Evolutionary conservation across 2,797 vertebrate species (phyloP), one percentile per base, ranked within the genome.

Genomic region (Lepus oiostolus): DNA sequence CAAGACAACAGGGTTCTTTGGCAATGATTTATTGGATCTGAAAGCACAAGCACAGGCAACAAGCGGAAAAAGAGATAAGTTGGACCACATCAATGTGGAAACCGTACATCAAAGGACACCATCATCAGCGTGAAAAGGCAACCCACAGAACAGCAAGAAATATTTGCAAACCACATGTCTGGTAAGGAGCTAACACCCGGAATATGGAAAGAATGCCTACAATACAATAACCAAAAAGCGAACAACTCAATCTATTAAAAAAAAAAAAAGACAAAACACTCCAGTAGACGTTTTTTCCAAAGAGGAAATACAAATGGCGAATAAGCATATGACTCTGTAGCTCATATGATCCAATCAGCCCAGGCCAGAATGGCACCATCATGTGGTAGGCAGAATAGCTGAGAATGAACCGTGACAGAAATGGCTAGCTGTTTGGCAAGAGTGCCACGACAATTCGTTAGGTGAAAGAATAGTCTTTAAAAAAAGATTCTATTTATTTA

Each of bases 1-100:
- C 76, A 89, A 81, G 85, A 71, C 72, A 84, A 42, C 30, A 58
- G 5, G 82, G 63, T 38, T 90, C 74, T 79, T 62, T 21, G 75
- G 54, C 7, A 71, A 76, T 67, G 63, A 85, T 85, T 71, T 88
- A 85, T 90, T 88, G 38, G n/a, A 9, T 87, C 47, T 50, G 68
- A 82, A n/a, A 76, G 35, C 35, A 67, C 84, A 84, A 28, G 21
- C 30, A 80, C 14, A 96, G 47, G 28, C 35, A 91, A 86, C 17
- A 22, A 89, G 67, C 76, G n/a, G 50, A 83, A 88, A 86, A 86
- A 32, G n/a, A 75, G 42, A 72, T 60, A 63, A n/a, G 30, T 24
- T 83, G 30, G 30, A 70, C n/a, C 52, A 60, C 22, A 60, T 63
- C 22, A 67, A 47, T 8, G 42, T 9, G 42, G 42, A 85, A 65